Evolutionary conservation across 1,140 invertebrate genomes (phyloP), one percentile per base, ranked within the genome.

Genomic region (Saccostrea echinata): DNA sequence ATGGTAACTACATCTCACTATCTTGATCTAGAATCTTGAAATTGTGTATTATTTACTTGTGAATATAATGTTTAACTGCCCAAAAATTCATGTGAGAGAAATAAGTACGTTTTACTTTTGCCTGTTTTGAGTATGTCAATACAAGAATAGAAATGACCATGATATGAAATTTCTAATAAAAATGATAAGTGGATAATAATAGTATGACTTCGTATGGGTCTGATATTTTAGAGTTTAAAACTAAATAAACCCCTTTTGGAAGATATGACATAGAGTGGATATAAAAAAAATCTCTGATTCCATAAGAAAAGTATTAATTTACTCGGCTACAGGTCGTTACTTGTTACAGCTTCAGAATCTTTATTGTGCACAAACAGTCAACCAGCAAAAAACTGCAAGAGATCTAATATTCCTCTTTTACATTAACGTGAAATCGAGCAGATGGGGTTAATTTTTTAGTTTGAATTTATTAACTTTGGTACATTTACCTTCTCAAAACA

Each of bases 401-500:
- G 68, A 43, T 33, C 68, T 13, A 76, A 3, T 76, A 12, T 76
- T 16, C 30, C 27, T 30, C 68, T 30, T 76, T 76, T 33, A 76
- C 27, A 27, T 30, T 76, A 27, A 76, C 68, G 9, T 76, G 30
- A 76, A 76, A 30, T 76, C 27, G 68, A 76, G 68, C 68, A 76
- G 27, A 76, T 76, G 68, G 68, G 68, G 68, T 76, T 76, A 76
- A 76, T 76, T 76, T 76, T 76, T 76, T 11, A 76, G 68, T 33
- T 33, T 76, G 27, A 76, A 76, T 76, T 76, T 76, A 76, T 76
- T 76, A 76, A 76, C 68, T 76, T 33, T 33, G 68, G 68, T 76
- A 76, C 68, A 33, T 27, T 76, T 27, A 76, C 68, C 68, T 76
- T 76, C 68, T 76, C 81, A 24, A 83, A 83, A 83, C 81, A 83